Evolutionary conservation across 2,888 invertebrate species (phyloP).

Genomic region (Chrysina gloriosa): DNA sequence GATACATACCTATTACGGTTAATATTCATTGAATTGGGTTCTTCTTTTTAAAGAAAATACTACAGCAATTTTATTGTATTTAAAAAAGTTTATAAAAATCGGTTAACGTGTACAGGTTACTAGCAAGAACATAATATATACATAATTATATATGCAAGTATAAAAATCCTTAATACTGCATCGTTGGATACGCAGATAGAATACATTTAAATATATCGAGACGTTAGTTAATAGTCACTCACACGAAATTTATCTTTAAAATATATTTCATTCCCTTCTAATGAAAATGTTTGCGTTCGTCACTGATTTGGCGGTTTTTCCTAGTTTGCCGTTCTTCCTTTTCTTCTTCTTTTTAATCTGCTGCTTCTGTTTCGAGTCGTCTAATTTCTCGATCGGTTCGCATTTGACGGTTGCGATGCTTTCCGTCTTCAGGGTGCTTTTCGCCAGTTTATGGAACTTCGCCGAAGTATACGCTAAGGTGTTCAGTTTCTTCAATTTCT

Average conservation of each 20-base stretch:
- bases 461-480: conserved; percentile 56
- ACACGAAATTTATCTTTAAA: conserved; percentile 39
- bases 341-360: conserved; percentile 56
- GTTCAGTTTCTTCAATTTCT: conserved; percentile 55
- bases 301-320: conserved; percentile 58
- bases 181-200: not conserved
- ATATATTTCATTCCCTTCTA: conserved; percentile 46
- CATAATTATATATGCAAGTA: conserved; percentile 1
- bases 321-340: conserved; percentile 56
- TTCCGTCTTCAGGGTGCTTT: conserved; percentile 12
- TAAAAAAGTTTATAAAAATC: conserved; percentile 35
- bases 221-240: not conserved
- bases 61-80: conserved; percentile 32
- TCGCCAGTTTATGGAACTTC: conserved; percentile 37
- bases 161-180: conserved; percentile 29
- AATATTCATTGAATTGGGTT: no score
- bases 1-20: no score
- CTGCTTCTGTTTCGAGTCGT: conserved; percentile 44
- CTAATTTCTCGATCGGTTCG: conserved; percentile 33
- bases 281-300: conserved; percentile 51
- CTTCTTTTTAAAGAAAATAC: no score
- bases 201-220: not conserved
- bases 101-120: conserved; percentile 26
- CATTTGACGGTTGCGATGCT: conserved; percentile 3
- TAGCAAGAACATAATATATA: conserved; percentile 14